A percentile compares a stretch with the other conserved stretches of the same genome.
phyloP scores from a whole-genome alignment of 2,113 vertebrate genomes.

The Corapipo altera region DNA sequence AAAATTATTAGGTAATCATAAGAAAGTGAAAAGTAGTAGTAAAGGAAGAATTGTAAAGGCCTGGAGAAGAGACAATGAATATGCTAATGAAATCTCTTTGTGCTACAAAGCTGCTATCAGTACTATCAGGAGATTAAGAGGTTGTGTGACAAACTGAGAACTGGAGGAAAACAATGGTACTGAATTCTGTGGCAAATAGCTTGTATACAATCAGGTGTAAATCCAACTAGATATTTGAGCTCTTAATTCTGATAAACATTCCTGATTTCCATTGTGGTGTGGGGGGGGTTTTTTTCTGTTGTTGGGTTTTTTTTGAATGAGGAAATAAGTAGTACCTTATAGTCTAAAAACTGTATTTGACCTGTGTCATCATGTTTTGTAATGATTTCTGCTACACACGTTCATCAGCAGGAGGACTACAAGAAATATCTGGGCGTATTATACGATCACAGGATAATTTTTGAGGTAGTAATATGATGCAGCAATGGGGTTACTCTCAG shows the following conservation, averaged over 20 bases:
- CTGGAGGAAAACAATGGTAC: neutral
- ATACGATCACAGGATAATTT: neutral
- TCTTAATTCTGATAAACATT: neutral
- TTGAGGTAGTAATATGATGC: neutral
- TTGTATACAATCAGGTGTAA: neutral
- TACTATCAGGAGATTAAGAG: neutral
- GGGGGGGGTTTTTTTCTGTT: fast-evolving
- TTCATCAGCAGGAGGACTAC: neutral
- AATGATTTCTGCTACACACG: neutral
- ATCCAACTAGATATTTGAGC: neutral
- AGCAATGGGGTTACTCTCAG: neutral
- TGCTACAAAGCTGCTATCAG: neutral
- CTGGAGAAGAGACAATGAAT: neutral
- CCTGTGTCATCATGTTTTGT: neutral
- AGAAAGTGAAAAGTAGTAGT: neutral
- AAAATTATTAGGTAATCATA: neutral
- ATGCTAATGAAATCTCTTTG: neutral
- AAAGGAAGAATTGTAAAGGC: neutral
- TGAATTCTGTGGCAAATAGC: neutral
- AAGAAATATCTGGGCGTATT: neutral
- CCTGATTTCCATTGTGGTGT: neutral
- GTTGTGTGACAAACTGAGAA: neutral
- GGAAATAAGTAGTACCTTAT: neutral
- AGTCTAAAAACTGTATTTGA: neutral
- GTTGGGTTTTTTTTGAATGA: neutral